Evolutionary conservation across 2,113 vertebrate species (phyloP).

Genomic region (Ardeotis arabs): DNA sequence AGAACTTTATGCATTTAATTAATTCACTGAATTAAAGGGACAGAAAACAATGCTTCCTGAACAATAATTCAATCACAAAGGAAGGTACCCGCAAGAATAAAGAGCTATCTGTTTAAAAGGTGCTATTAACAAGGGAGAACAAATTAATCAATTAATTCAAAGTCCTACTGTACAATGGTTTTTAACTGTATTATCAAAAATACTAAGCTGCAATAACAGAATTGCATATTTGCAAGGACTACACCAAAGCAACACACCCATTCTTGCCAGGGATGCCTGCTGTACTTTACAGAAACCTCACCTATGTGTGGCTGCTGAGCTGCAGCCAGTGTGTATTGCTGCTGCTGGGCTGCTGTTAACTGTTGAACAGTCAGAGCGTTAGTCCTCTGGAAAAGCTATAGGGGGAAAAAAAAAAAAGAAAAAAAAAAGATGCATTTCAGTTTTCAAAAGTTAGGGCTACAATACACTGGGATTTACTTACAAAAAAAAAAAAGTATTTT

Average conservation of each 20-base stretch:
- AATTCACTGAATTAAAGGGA: background rate
- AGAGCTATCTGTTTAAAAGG: background rate
- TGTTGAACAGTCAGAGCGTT: conserved; percentile 92
- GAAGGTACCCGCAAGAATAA: background rate
- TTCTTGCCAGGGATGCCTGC: background rate
- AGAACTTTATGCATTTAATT: background rate
- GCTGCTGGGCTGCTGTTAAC: conserved; percentile 94
- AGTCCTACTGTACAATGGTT: background rate
- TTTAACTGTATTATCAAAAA: background rate
- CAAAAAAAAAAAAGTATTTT: background rate
- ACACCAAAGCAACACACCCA: background rate
- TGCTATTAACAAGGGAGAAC: background rate
- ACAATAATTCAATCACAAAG: background rate
- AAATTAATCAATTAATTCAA: background rate
- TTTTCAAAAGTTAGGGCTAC: background rate
- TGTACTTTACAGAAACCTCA: conserved; percentile 64
- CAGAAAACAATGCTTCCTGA: background rate
- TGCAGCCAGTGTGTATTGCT: conserved; percentile 94
- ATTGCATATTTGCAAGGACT: background rate
- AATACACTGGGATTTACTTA: background rate
- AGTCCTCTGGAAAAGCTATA: conserved; percentile 94
- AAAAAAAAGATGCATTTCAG: background rate
- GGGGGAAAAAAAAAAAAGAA: background rate
- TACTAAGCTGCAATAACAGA: background rate
- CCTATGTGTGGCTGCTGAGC: conserved; percentile 97